Evolutionary conservation across 2,797 vertebrate species (phyloP).

Genomic region (Protonibea diacanthus): DNA sequence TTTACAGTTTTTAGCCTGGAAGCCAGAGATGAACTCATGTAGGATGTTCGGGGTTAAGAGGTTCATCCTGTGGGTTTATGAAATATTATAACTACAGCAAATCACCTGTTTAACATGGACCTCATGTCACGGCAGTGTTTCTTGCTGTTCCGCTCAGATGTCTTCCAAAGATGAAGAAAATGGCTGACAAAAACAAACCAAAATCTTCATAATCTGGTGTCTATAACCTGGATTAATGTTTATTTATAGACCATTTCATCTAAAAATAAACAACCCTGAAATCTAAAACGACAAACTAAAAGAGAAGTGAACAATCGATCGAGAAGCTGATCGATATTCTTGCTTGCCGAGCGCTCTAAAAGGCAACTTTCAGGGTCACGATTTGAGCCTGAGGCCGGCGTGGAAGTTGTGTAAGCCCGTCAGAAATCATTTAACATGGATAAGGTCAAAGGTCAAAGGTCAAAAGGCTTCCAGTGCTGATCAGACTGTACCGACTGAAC

Average conservation of each 20-base stretch:
- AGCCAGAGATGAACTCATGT: neutral
- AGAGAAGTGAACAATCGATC: neutral
- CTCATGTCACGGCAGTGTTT: neutral
- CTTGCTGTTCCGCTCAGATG: neutral
- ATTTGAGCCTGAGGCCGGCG: neutral
- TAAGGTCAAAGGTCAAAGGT: neutral
- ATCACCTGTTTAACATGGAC: neutral
- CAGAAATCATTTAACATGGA: neutral
- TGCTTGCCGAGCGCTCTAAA: neutral
- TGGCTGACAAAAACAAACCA: neutral
- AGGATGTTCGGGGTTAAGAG: too few species aligned
- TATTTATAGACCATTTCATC: neutral
- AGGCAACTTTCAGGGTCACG: neutral
- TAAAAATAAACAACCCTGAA: neutral
- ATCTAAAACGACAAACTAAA: neutral
- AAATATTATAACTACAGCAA: too few species aligned
- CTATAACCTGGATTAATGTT: too few species aligned
- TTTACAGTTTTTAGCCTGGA: neutral
- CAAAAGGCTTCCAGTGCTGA: constrained; percentile 13
- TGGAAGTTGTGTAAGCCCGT: neutral
- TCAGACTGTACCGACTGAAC: constrained; percentile 12
- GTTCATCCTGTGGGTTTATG: too few species aligned
- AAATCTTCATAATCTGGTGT: too few species aligned
- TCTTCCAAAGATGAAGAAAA: neutral
- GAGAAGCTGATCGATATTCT: neutral